phyloP scores from a whole-genome alignment of 2,113 vertebrate species.

The Pollimyrus isidori region DNA sequence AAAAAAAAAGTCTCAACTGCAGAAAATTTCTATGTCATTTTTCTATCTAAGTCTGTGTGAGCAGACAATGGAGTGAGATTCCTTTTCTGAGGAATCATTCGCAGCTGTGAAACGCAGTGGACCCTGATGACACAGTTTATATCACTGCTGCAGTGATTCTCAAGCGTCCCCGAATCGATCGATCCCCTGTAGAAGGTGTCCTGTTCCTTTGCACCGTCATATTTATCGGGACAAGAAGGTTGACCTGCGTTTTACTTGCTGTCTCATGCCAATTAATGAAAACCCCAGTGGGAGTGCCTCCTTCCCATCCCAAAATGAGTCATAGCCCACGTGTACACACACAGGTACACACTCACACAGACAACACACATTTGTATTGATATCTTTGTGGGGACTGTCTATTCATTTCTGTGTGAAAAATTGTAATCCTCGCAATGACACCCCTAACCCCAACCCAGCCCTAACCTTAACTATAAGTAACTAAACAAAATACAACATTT shows the following conservation, averaged over 20 bases:
- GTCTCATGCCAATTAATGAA: neutral
- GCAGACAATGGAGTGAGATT: neutral
- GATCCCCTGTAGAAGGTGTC: neutral
- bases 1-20: neutral
- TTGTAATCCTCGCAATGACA: neutral
- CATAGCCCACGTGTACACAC: neutral
- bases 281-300: neutral
- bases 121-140: neutral
- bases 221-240: neutral
- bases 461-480: neutral
- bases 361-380: neutral
- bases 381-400: neutral
- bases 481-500: neutral
- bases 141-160: neutral
- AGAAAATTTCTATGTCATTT: neutral
- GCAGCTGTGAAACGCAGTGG: neutral
- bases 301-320: neutral
- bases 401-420: neutral
- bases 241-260: neutral
- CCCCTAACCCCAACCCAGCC: neutral
- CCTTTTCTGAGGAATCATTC: neutral
- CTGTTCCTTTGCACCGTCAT: neutral
- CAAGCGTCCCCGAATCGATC: neutral
- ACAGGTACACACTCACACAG: neutral
- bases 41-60: neutral